Base-by-base conservation (phyloP, 1,140 invertebrate genomes). In the Plutomurus gul region DNA sequence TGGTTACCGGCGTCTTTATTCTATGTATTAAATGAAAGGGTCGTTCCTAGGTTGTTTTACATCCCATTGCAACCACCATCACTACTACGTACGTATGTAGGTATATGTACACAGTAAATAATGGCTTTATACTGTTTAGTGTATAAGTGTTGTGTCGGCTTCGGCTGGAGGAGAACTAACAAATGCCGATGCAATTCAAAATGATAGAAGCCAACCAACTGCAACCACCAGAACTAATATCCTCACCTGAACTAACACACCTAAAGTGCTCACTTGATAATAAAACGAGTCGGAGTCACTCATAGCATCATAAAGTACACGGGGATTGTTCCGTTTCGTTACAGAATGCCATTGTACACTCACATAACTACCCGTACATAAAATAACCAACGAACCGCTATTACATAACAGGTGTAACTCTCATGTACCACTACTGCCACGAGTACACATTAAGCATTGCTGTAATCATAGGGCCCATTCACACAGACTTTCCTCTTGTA, bases 201-300 rank as follows among this genome's bases (percentile, higher is more conserved):
- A n/a, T n/a, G n/a, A 33, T 65, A 16, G 56, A 65, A 65, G 56
- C 16, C 10, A 43, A n/a, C n/a, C 56, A n/a, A 65, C 56, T 30
- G 27, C 56, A 65, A 65, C 56, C 56, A 65, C 56, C 56, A 65
- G 56, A 65, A 65, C 56, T 65, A 65, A 65, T 65, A n/a, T 65
- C 30, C 25, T 65, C 56, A 65, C 56, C 56, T 65, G 56, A 65
- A 30, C 56, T 65, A 65, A 65, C 25, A 27, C n/a, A 47, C n/a
- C 22, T 56, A 65, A n/a, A 65, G 56, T 65, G 56, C 56, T 65
- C 56, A 65, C 56, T 65, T 65, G 56, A 65, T 65, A 65, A 65
- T 65, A 65, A 65, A 36, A 16, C 56, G 13, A 65, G 56, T 65
- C 56, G 36, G 13, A 65, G 56, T 65, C 56, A 65, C 27, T 65